A percentile compares a stretch with the other conserved stretches of the same genome.
Conservation (phyloP, 2,888 invertebrate genomes). For the Phyllotreta cruciferae region DNA sequence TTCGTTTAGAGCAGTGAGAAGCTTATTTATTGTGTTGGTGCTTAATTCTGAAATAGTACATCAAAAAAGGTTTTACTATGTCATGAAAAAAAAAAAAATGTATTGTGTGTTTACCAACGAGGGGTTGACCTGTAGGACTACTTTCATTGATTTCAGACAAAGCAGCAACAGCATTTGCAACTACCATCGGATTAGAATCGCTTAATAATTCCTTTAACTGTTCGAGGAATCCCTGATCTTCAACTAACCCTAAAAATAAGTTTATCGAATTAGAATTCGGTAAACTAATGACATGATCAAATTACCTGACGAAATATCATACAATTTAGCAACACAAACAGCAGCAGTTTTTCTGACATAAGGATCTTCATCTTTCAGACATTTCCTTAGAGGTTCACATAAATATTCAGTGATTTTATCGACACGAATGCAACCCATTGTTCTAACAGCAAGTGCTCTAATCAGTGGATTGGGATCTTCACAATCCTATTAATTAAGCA, state of each 20-base stretch:
- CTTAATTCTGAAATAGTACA: conserved; percentile 85
- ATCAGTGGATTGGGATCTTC: conserved; percentile 99
- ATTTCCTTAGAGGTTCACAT: conserved; percentile 96
- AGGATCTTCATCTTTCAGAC: conserved; percentile 94
- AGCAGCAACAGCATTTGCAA: conserved; percentile 98
- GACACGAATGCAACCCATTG: conserved; percentile 99
- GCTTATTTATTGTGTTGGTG: conserved; percentile 96
- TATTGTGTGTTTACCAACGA: conserved; percentile 71
- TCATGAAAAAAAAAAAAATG: no score
- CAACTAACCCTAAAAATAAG: conserved; percentile 58
- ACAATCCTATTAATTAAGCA: conserved; percentile 78
- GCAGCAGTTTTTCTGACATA: conserved; percentile 99
- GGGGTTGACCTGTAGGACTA: conserved; percentile 90
- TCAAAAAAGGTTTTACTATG: conserved; percentile 13
- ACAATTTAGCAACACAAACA: conserved; percentile 98
- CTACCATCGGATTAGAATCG: conserved; percentile 99
- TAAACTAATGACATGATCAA: neutral
- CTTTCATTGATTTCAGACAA: conserved; percentile 98
- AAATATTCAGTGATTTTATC: conserved; percentile 99
- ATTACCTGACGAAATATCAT: conserved; percentile 85
- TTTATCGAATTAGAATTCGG: neutral
- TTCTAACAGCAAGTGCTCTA: conserved; percentile 95
- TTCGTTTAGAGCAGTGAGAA: conserved; percentile 97
- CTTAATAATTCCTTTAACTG: conserved; percentile 95
- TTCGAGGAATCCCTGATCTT: conserved; percentile 94